Evolutionary conservation across 2,113 vertebrate species (phyloP).

Genomic region (Pterocles burchelli): DNA sequence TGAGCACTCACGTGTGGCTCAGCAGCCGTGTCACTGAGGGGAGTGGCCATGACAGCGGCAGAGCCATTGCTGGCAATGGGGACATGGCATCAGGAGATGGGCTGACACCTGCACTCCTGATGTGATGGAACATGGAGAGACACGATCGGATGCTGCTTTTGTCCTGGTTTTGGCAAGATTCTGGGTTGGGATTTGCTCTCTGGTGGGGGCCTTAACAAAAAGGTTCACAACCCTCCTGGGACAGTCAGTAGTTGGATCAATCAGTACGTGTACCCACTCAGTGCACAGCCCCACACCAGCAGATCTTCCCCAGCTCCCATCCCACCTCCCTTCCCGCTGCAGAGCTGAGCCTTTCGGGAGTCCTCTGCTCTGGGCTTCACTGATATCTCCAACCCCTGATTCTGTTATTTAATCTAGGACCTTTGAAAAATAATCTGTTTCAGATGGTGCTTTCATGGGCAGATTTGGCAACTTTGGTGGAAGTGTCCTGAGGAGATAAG

Average conservation of each 20-base stretch:
- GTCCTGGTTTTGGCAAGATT: fast-evolving
- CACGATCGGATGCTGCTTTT: fast-evolving
- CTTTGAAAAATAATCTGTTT: neutral
- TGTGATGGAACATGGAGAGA: fast-evolving
- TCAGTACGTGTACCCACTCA: fast-evolving
- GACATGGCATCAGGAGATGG: neutral
- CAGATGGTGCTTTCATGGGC: neutral
- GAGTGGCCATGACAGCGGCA: fast-evolving
- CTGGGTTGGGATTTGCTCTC: neutral
- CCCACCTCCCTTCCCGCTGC: fast-evolving
- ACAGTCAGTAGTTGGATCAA: neutral
- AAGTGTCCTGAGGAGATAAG: neutral
- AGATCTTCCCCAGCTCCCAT: neutral
- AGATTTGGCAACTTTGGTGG: neutral
- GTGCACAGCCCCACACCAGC: neutral
- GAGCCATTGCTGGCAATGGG: fast-evolving
- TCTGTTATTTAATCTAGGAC: neutral
- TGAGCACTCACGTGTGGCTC: fast-evolving
- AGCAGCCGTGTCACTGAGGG: fast-evolving
- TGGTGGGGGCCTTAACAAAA: neutral
- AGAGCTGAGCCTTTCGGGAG: neutral
- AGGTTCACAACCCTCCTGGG: neutral
- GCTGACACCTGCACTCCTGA: fast-evolving
- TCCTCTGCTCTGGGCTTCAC: neutral
- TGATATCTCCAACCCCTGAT: fast-evolving